These are phyloP conservation scores for Marronus borbonicus DNA, from an alignment of 2,888 invertebrate species.

Conservation along the genomic window DNA sequence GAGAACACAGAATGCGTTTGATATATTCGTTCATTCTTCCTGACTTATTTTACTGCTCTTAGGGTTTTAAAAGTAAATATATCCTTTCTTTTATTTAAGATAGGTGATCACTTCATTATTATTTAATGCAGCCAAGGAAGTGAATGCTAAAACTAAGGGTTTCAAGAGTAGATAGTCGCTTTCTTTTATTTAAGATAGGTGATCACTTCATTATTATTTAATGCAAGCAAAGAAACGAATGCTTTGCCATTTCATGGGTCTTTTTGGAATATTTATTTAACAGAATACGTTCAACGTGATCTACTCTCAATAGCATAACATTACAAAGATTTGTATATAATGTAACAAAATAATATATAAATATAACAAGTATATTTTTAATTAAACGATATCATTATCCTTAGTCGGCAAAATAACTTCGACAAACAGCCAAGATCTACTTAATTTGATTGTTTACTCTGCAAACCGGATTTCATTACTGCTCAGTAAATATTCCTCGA, in stretches of 20 bases:
- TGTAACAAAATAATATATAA: no score
- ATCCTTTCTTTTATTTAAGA: no score
- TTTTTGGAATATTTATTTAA: no score
- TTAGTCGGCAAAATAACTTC: constrained; percentile 8
- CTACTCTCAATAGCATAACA: no score
- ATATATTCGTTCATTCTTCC: constrained; percentile 23
- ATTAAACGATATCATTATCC: background rate
- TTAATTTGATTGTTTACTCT: constrained; percentile 40
- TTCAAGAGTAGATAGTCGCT: no score
- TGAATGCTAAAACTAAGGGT: background rate
- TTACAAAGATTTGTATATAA: no score
- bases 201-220: background rate
- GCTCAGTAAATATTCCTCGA: constrained; percentile 1
- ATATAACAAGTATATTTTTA: constrained; percentile 1
- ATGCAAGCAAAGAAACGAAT: background rate
- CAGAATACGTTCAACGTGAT: no score
- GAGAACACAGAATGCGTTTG: constrained; percentile 16
- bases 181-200: no score
- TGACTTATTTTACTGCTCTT: constrained; percentile 17
- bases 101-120: background rate
- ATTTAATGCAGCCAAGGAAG: background rate
- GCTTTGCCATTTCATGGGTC: background rate
- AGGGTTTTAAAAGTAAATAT: background rate
- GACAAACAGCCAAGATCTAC: background rate
- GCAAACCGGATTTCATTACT: constrained; percentile 22